Percentiles rank a stretch among this genome's conserved stretches.
phyloP scores from a whole-genome alignment of 1,140 invertebrate genomes.

The Eumeta japonica region DNA sequence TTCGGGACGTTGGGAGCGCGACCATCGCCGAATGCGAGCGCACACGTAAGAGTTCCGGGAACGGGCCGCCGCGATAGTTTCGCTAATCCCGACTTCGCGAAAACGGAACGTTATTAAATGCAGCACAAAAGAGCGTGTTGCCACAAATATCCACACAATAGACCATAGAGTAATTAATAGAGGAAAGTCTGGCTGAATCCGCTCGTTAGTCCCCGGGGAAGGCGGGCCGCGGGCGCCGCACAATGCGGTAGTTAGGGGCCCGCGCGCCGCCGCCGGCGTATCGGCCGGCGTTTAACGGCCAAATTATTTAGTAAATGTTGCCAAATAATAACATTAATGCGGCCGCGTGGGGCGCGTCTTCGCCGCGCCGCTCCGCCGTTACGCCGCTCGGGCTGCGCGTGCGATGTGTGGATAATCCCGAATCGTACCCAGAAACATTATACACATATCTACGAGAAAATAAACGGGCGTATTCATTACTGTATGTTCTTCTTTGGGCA shows the following conservation, averaged over 20 bases:
- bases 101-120: slow-evolving; percentile 45
- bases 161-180: slow-evolving; percentile 43
- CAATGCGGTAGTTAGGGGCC: slow-evolving; percentile 47
- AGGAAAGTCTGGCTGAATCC: slow-evolving; percentile 31
- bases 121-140: slow-evolving; percentile 47
- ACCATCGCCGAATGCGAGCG: too few relatives aligned
- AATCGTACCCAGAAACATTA: too few relatives aligned
- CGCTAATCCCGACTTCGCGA: slow-evolving; percentile 29
- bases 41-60: too few relatives aligned
- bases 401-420: too few relatives aligned
- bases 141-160: slow-evolving; percentile 43
- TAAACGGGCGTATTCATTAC: too few relatives aligned
- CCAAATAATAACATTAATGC: slow-evolving; percentile 55
- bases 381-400: too few relatives aligned
- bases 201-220: slow-evolving; percentile 31
- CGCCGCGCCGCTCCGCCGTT: slow-evolving; percentile 12
- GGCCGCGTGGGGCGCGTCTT: slow-evolving; percentile 20
- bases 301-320: slow-evolving; percentile 57
- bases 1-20: too few relatives aligned
- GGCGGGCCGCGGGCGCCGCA: slow-evolving; percentile 21
- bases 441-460: too few relatives aligned
- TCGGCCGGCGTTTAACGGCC: slow-evolving; percentile 51
- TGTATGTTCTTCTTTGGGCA: too few relatives aligned
- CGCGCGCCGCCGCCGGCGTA: slow-evolving; percentile 20
- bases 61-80: slow-evolving; percentile 37